Evolutionary conservation across 2,888 invertebrate genomes (phyloP).

Genomic region (Ectemnius continuus): DNA sequence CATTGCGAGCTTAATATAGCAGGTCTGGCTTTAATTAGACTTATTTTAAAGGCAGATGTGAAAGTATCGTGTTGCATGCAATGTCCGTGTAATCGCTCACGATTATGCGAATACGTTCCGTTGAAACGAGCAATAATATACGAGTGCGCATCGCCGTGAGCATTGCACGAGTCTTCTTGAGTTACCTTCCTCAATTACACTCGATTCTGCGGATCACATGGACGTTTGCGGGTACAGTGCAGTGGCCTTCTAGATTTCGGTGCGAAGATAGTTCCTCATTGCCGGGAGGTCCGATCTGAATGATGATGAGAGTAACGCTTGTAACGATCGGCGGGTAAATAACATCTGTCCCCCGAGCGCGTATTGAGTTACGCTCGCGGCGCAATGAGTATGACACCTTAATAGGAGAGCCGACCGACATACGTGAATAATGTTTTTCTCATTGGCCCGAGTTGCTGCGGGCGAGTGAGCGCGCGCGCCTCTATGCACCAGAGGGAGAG

Average conservation of each 20-base stretch:
- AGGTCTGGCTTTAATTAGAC: constrained; percentile 13
- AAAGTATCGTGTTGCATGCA: constrained; percentile 33
- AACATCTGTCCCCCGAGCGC: constrained; percentile 9
- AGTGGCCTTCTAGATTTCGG: constrained; percentile 47
- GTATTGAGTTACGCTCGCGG: constrained; percentile 5
- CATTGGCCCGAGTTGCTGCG: constrained; percentile 9
- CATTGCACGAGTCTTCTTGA: constrained; percentile 26
- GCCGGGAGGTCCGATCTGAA: constrained; percentile 59
- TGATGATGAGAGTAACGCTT: constrained; percentile 47
- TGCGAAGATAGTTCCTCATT: constrained; percentile 46
- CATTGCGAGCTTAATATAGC: constrained; percentile 31
- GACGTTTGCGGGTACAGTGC: constrained; percentile 43
- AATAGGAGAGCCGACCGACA: no score
- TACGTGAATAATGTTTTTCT: no score
- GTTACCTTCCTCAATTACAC: constrained; percentile 55
- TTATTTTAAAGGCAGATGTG: constrained; percentile 48
- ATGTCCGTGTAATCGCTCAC: constrained; percentile 38
- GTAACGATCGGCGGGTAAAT: constrained; percentile 42
- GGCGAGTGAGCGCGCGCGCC: no score
- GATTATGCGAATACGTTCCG: constrained; percentile 36
- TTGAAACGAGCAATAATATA: constrained; percentile 51
- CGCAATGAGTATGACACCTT: background rate
- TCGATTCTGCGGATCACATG: constrained; percentile 51
- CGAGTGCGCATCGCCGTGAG: constrained; percentile 27
- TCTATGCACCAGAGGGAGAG: no score